Evolutionary conservation across 2,888 invertebrate genomes (phyloP).

Genomic region (Eremobia ochroleuca): DNA sequence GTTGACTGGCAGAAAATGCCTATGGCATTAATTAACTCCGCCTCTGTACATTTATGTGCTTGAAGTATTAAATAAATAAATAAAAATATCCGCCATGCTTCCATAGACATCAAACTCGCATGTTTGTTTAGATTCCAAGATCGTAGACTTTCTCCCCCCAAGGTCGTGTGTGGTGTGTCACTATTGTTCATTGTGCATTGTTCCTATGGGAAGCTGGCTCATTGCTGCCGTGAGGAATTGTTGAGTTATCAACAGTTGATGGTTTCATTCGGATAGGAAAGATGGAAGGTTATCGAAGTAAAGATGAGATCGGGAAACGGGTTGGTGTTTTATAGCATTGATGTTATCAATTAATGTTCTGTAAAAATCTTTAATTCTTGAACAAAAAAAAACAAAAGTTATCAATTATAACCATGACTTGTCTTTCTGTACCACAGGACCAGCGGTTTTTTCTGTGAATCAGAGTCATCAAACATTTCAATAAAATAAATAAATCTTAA

Average conservation of each 20-base stretch:
- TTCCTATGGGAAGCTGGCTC: slow-evolving; percentile 61
- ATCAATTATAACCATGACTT: background rate
- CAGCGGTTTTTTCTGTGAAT: background rate
- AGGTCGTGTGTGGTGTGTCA: slow-evolving; percentile 67
- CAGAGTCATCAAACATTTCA: background rate
- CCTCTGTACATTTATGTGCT: too few relatives aligned
- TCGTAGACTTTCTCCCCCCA: slow-evolving; percentile 68
- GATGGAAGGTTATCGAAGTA: slow-evolving; percentile 26
- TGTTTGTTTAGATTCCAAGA: slow-evolving; percentile 42
- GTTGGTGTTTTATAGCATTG: background rate
- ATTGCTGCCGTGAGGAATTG: slow-evolving; percentile 36
- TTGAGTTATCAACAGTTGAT: slow-evolving; percentile 35
- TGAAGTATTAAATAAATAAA: too few relatives aligned
- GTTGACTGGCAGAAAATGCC: too few relatives aligned
- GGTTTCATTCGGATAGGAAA: slow-evolving; percentile 38
- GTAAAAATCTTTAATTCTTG: background rate
- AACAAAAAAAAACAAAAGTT: background rate
- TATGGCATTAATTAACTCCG: too few relatives aligned
- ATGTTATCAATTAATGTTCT: background rate
- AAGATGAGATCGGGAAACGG: slow-evolving; percentile 14
- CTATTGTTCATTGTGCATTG: slow-evolving; percentile 73
- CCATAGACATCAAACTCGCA: slow-evolving; percentile 11
- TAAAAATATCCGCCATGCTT: background rate
- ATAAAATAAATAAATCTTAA: background rate
- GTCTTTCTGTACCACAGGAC: background rate